Evolutionary conservation across 2,888 invertebrate species (phyloP), one percentile per base, ranked within the genome.

Genomic region (Synergus umbraculus): DNA sequence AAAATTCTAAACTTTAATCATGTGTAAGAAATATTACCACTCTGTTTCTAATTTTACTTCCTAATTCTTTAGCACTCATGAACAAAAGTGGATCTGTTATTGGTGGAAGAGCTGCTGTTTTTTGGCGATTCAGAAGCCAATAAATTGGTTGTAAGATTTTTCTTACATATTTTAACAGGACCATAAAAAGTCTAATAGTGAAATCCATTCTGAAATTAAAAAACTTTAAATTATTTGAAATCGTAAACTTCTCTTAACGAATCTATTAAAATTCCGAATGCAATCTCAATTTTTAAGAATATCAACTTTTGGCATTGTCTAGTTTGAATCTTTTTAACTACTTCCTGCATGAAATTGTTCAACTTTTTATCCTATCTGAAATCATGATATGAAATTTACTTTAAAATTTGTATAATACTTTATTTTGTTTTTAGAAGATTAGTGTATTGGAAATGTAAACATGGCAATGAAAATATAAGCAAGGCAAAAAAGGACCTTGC

Each of bases 21-120:
- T 10, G 8, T 5, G 2, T 10, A 67, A 67, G 15, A 15, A 29
- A 44, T 83, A 82, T 87, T 81, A 92, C 92, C 85, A 92, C 84
- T 67, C 87, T 76, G 0, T 85, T 81, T 78, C 92, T 83, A 22
- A 92, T 92, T 79, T 87, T 88, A 22, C 83, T 85, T 2, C 92
- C 91, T 37, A 92, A 78, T 8, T 83, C 82, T 8, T 79, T 83
- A 8, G 90, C 92, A 49, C 88, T 91, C 49, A 87, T 67, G 46
- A 87, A 82, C 1, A 92, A 81, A 12, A 92, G 73, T 37, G 86
- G 81, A 84, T 90, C 84, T 15, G 81, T 83, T 12, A 87, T 79
- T 0, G 88, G 82, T 1, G 91, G 89, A 64, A 91, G 78, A 13
- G 15, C 67, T 4, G 79, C 73, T 10, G 79, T 79, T 49, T 54